A percentile compares a stretch with the other conserved stretches of the same genome.
Evolutionary conservation across 1,140 invertebrate genomes (phyloP).

Genomic region (Coptotermes formosanus): DNA sequence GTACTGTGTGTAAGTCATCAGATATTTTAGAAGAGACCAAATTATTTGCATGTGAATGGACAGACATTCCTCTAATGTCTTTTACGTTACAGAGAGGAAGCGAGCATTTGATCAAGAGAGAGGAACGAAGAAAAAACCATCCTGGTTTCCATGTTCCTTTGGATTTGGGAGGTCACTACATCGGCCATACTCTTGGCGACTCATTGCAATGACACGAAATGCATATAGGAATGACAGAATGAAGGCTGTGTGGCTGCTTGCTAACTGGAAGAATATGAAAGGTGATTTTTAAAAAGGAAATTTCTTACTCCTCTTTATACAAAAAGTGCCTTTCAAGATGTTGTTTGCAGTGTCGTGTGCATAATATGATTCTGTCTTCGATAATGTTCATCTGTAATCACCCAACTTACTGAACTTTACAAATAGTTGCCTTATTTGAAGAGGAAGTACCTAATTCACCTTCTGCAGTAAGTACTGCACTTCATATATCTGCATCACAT

Average conservation of each 20-base stretch:
- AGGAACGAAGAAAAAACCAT: constrained; percentile 36
- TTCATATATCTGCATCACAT: too few relatives aligned
- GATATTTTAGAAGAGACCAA: too few relatives aligned
- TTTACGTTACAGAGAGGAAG: not conserved
- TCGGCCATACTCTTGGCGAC: constrained; percentile 41
- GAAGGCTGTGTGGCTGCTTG: constrained; percentile 45
- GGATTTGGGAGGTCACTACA: constrained; percentile 46
- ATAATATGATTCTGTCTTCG: not conserved
- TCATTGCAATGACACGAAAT: constrained; percentile 44
- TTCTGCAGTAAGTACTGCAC: too few relatives aligned
- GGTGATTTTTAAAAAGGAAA: constrained; percentile 38
- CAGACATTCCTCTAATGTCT: not conserved
- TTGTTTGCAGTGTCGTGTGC: not conserved
- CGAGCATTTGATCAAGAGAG: constrained; percentile 35
- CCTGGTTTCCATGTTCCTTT: constrained; percentile 37
- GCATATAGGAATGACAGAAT: constrained; percentile 41
- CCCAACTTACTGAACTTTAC: not conserved
- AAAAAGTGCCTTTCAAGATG: not conserved
- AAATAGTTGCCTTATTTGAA: too few relatives aligned
- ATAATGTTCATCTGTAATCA: constrained; percentile 20
- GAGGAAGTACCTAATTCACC: too few relatives aligned
- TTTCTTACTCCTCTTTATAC: not conserved
- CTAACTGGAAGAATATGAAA: constrained; percentile 46
- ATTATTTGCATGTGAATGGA: not conserved
- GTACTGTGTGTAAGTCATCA: too few relatives aligned